Conservation (phyloP, 2,888 invertebrate species). For the Oscheius myriophilus region DNA sequence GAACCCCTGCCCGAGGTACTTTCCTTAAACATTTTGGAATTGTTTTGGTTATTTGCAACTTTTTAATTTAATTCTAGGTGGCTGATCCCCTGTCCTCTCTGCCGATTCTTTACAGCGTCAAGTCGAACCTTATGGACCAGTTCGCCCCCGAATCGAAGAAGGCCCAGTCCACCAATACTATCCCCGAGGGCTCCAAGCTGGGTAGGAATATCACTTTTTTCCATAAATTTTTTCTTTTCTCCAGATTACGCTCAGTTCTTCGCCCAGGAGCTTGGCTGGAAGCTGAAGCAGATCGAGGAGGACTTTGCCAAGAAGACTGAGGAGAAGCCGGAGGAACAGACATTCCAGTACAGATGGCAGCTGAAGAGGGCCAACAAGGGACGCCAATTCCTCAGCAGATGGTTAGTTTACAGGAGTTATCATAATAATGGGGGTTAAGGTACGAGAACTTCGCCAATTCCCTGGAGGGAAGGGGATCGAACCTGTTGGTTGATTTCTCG, state of each 20-base stretch:
- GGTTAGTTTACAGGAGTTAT: constrained; percentile 56
- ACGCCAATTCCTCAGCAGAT: constrained; percentile 58
- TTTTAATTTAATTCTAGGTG: constrained; percentile 7
- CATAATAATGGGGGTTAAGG: constrained; percentile 7
- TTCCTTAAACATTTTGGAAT: no score
- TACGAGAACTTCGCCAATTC: constrained; percentile 67
- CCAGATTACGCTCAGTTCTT: constrained; percentile 54
- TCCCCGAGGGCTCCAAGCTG: constrained; percentile 43
- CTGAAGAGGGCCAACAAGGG: constrained; percentile 51
- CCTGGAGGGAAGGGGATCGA: constrained; percentile 62
- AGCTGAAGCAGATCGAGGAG: constrained; percentile 60
- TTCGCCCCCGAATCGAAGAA: constrained; percentile 56
- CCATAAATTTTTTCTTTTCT: neutral
- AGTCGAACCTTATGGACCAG: constrained; percentile 54
- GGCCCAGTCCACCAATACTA: constrained; percentile 37
- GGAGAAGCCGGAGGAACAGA: constrained; percentile 54
- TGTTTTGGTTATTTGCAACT: no score
- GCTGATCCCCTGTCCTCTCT: constrained; percentile 42
- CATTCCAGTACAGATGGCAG: constrained; percentile 34
- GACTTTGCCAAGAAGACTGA: constrained; percentile 51
- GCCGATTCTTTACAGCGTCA: constrained; percentile 53
- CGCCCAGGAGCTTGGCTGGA: constrained; percentile 52
- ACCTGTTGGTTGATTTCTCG: constrained; percentile 68
- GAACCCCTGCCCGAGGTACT: constrained; percentile 49
- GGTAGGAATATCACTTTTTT: constrained; percentile 9